These are phyloP conservation scores for Reinhardtius hippoglossoides DNA, from an alignment of 2,113 vertebrate species.

Conservation along the genomic window DNA sequence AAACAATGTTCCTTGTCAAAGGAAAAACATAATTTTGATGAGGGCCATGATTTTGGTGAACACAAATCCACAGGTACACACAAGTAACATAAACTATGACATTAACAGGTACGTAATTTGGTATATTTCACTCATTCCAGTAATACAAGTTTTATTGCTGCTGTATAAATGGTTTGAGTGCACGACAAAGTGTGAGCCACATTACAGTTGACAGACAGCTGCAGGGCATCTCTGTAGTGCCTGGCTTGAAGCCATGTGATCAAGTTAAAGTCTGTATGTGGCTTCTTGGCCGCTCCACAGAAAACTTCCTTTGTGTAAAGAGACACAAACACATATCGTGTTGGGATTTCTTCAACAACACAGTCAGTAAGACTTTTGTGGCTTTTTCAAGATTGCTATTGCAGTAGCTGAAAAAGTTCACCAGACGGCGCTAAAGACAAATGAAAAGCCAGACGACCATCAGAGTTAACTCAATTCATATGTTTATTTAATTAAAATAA, in stretches of 20 bases:
- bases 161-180: too few relatives aligned
- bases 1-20: background rate
- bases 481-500: background rate
- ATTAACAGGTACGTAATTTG: too few relatives aligned
- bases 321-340: background rate
- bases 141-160: background rate
- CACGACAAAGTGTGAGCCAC: too few relatives aligned
- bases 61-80: background rate
- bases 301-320: background rate
- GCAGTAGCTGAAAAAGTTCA: constrained; percentile 1
- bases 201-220: background rate
- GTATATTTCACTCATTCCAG: too few relatives aligned
- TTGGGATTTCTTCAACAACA: background rate
- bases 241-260: background rate
- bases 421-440: constrained; percentile 48
- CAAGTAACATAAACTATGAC: too few relatives aligned
- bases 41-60: background rate
- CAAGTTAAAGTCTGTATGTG: background rate
- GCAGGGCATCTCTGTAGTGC: background rate
- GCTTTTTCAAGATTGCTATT: background rate
- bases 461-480: background rate
- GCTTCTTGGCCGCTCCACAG: background rate
- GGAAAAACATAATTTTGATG: background rate
- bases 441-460: background rate
- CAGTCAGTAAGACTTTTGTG: background rate